Base-by-base conservation (phyloP, 2,888 invertebrate genomes). In the Drosophila rubida region DNA sequence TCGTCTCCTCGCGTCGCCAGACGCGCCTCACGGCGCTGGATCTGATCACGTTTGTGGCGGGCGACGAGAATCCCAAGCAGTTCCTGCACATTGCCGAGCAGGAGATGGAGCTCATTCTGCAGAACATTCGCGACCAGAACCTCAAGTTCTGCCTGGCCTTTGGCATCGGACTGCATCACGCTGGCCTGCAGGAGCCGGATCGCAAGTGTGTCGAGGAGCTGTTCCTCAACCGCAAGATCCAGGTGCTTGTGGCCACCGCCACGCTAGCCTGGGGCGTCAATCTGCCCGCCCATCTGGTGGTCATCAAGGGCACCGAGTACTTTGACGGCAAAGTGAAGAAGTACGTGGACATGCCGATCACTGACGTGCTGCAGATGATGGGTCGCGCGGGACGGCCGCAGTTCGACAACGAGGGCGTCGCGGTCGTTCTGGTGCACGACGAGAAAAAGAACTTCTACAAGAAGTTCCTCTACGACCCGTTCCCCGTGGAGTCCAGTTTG, bases 181-280 rank as follows among this genome's bases (percentile, higher is more conserved):
- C 99, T 16, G 99, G 99, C 53, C 93, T 99, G 58, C 96, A 97
- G 79, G 99, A 99, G 76, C 94, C 95, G 65, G 99, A 99, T 91
- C 94, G 99, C 42, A 96, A 94, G 89, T 95, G 96, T 1, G 97
- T 98, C 0, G 99, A 99, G 90, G 97, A 98, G 90, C 93, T 99
- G 45, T 99, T 98, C 92, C 95, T 97, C 27, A 96, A 97, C 91
- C 96, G 97, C 80, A 98, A 98, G 91, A 99, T 99, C 90, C 99
- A 99, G 94, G 96, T 99, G 4, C 93, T 99, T 19, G 96, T 99
- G 72, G 98, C 99, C 61, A 99, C 99, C 0, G 97, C 99, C 3
- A 99, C 99, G 0, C 92, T 99, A 32, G 99, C 99, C 0, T 99
- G 99, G 99, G 99, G 99, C 32, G 99, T 99, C 6, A 99, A 99